A percentile compares a stretch with the other conserved stretches of the same genome.
Conservation (phyloP, 2,888 invertebrate genomes). For the Schizaphis graminum region DNA sequence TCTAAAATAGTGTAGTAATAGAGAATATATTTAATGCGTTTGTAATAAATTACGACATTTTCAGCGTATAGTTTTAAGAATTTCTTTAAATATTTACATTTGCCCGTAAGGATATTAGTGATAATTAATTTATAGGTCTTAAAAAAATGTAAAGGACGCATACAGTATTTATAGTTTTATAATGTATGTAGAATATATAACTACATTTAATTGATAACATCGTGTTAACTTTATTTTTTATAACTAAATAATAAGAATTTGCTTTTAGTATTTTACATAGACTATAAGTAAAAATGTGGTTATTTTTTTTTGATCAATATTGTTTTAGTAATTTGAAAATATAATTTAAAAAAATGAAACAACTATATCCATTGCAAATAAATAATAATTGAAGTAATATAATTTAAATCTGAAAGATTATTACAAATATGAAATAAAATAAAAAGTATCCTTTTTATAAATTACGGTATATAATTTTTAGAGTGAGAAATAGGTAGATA, state of each 20-base stretch:
- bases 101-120: slow-evolving; percentile 23
- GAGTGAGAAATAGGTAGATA: background rate
- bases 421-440: background rate
- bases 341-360: background rate
- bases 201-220: background rate
- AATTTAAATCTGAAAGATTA: background rate
- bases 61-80: slow-evolving; percentile 12
- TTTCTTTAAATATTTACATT: slow-evolving; percentile 26
- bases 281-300: background rate
- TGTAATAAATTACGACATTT: slow-evolving; percentile 6
- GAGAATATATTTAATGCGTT: background rate
- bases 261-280: background rate
- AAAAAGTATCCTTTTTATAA: background rate
- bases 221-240: background rate
- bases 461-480: background rate
- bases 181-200: background rate
- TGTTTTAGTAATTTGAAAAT: background rate
- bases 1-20: background rate
- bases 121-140: background rate
- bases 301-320: background rate
- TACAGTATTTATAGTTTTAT: slow-evolving; percentile 10
- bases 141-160: background rate
- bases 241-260: background rate
- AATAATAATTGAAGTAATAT: background rate
- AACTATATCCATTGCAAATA: background rate